These are phyloP conservation scores for Spilarctia lutea DNA, from an alignment of 2,888 invertebrate genomes.

Conservation along the genomic window DNA sequence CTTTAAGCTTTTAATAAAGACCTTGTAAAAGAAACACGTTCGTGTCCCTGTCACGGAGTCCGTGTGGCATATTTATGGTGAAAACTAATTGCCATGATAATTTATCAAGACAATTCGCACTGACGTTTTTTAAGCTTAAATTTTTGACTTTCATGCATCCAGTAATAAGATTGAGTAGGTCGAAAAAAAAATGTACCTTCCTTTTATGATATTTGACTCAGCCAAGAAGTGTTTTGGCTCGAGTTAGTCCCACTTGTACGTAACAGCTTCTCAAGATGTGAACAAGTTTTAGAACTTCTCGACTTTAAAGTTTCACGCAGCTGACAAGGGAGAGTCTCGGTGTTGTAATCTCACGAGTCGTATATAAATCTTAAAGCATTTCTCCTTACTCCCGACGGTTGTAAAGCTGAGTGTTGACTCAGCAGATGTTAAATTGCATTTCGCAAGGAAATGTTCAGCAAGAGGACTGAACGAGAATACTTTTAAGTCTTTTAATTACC, in stretches of 20 bases:
- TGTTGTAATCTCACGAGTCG: slow-evolving; percentile 48
- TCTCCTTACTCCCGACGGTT: slow-evolving; percentile 30
- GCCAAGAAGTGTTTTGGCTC: slow-evolving; percentile 16
- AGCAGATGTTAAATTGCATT: slow-evolving; percentile 32
- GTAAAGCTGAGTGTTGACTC: slow-evolving; percentile 31
- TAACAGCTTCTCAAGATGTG: slow-evolving; percentile 39
- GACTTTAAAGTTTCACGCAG: slow-evolving; percentile 73
- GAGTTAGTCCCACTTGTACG: slow-evolving; percentile 26
- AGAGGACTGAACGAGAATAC: slow-evolving; percentile 24
- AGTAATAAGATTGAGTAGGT: background rate
- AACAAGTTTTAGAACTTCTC: slow-evolving; percentile 71
- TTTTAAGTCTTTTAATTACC: slow-evolving; percentile 42
- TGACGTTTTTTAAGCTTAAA: background rate
- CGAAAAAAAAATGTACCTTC: background rate
- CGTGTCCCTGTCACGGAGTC: slow-evolving; percentile 26
- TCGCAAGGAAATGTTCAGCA: slow-evolving; percentile 28
- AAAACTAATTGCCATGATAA: slow-evolving; percentile 3
- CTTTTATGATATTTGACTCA: background rate
- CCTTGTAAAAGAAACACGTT: background rate
- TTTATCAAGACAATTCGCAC: background rate
- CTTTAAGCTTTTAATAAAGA: background rate
- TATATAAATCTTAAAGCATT: slow-evolving; percentile 60
- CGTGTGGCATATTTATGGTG: background rate
- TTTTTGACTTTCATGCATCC: background rate
- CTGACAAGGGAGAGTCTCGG: slow-evolving; percentile 53